These are phyloP conservation scores for Pseudonaja textilis DNA, from an alignment of 2,113 vertebrate species.

Conservation along the genomic window DNA sequence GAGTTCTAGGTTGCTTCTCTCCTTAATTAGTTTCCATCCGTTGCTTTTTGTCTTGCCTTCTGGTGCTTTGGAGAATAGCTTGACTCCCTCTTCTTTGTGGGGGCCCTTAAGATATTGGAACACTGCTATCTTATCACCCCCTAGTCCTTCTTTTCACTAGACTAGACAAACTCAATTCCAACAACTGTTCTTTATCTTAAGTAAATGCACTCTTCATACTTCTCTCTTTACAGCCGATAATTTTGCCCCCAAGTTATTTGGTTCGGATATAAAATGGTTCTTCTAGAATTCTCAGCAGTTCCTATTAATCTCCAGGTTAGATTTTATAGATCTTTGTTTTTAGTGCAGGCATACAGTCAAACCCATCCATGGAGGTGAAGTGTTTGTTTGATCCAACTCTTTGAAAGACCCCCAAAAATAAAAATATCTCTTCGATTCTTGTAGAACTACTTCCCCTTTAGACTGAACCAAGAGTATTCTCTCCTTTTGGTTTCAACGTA, in stretches of 20 bases:
- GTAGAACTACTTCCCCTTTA: not conserved
- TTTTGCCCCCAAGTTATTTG: not conserved
- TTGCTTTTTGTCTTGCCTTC: no score
- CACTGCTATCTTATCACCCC: no score
- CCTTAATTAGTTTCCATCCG: no score
- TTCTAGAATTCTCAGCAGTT: not conserved
- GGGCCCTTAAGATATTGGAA: no score
- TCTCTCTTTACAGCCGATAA: not conserved
- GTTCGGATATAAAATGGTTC: not conserved
- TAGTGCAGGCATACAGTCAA: not conserved
- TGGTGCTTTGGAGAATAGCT: no score
- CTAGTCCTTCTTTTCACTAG: no score
- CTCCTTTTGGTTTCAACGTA: constrained; percentile 1
- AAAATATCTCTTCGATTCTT: not conserved
- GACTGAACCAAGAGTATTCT: constrained; percentile 24
- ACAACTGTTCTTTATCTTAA: not conserved
- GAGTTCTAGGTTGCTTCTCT: no score
- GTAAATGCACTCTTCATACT: not conserved
- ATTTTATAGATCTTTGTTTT: not conserved
- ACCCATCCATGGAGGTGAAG: not conserved
- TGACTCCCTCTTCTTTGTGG: no score
- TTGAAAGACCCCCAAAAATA: not conserved
- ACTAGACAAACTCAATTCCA: no score
- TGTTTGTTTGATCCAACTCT: not conserved
- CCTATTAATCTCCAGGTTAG: not conserved